Percentiles rank a stretch among this genome's conserved stretches.
Conservation (phyloP, 2,113 vertebrate species). For the Pipra filicauda region DNA sequence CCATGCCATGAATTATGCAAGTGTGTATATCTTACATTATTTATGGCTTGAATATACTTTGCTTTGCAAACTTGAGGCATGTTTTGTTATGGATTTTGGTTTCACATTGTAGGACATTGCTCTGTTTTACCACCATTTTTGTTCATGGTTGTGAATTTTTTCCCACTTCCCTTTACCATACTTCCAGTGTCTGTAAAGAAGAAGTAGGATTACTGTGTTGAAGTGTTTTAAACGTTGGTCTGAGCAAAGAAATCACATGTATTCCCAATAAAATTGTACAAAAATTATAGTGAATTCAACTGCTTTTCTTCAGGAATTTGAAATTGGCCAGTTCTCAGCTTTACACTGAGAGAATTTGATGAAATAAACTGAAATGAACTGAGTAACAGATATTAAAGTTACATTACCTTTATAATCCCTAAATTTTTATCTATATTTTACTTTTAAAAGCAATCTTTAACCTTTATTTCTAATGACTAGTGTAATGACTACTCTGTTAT, state of each 20-base stretch:
- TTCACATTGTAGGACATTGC: rapidly evolving
- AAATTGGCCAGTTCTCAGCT: background rate
- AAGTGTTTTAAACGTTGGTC: background rate
- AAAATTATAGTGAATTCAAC: background rate
- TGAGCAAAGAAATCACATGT: background rate
- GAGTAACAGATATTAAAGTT: background rate
- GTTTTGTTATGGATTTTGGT: background rate
- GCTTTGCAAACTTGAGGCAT: background rate
- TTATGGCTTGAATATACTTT: background rate
- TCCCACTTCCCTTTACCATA: background rate
- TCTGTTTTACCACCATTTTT: background rate
- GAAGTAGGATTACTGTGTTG: background rate
- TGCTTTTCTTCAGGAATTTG: background rate
- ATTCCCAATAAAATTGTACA: background rate
- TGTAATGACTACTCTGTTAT: background rate
- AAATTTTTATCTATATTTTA: background rate
- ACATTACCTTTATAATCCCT: background rate
- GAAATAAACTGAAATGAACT: background rate
- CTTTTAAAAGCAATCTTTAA: background rate
- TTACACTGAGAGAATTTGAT: background rate
- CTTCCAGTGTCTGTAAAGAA: background rate
- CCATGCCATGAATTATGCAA: background rate
- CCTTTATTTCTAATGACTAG: background rate
- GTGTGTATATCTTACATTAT: background rate
- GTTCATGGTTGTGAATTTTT: background rate